Percentiles rank a stretch among this genome's conserved stretches.
These are phyloP conservation scores for Leptogaster cylindrica DNA, from an alignment of 2,888 invertebrate species.

Conservation along the genomic window DNA sequence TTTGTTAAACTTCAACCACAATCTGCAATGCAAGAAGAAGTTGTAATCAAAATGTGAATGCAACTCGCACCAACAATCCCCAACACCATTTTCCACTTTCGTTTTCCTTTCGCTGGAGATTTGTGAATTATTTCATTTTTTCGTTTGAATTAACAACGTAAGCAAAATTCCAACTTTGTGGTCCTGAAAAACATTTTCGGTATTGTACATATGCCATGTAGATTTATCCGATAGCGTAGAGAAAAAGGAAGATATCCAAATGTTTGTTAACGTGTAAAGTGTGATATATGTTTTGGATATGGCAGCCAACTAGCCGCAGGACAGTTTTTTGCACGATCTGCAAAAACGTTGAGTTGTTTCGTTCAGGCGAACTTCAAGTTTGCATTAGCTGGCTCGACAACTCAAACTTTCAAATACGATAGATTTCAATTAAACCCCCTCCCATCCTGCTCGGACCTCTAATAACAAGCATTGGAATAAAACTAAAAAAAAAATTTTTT, in stretches of 20 bases:
- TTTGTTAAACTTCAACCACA: no score
- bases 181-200: constrained; percentile 20
- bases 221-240: not conserved
- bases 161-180: constrained; percentile 19
- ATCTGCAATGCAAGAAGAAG: no score
- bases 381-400: no score
- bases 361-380: no score
- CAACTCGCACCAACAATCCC: no score
- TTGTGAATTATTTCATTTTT: constrained; percentile 9
- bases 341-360: constrained; percentile 12
- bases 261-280: constrained; percentile 32
- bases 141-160: not conserved
- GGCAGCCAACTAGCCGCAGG: constrained; percentile 34
- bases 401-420: constrained; percentile 21
- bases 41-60: no score
- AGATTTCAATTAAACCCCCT: constrained; percentile 39
- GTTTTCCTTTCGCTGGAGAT: no score
- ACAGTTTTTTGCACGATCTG: constrained; percentile 33
- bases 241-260: not conserved
- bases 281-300: constrained; percentile 21
- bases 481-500: constrained; percentile 8
- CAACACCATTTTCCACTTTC: no score
- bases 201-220: constrained; percentile 3
- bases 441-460: no score
- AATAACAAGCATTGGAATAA: constrained; percentile 19